A percentile compares a stretch with the other conserved stretches of the same genome.
phyloP scores from a whole-genome alignment of 2,888 invertebrate genomes.

The Hydrotaea diabolus region DNA sequence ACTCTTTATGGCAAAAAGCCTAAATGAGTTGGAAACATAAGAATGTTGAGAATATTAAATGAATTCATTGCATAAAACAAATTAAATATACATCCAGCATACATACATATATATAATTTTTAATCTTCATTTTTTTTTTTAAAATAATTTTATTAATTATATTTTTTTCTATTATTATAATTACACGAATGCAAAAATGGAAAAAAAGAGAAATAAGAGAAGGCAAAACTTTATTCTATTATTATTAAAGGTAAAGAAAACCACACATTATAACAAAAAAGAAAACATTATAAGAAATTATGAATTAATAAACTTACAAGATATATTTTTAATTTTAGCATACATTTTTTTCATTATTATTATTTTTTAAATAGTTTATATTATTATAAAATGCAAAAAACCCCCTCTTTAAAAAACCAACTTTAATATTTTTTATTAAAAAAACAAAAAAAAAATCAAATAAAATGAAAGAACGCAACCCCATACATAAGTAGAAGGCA shows the following conservation, averaged over 20 bases:
- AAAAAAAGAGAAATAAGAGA: slow-evolving; percentile 33
- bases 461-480: slow-evolving; percentile 19
- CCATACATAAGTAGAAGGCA: slow-evolving; percentile 36
- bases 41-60: background rate
- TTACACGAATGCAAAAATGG: slow-evolving; percentile 26
- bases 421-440: slow-evolving; percentile 47
- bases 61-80: slow-evolving; percentile 32
- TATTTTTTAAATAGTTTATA: slow-evolving; percentile 51
- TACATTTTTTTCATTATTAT: slow-evolving; percentile 58
- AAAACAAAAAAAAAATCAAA: slow-evolving; percentile 20
- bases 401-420: slow-evolving; percentile 29
- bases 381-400: slow-evolving; percentile 48
- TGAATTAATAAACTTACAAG: slow-evolving; percentile 28
- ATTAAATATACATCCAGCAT: slow-evolving; percentile 20
- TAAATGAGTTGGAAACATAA: slow-evolving; percentile 21
- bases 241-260: slow-evolving; percentile 48
- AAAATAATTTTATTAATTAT: slow-evolving; percentile 20
- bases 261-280: slow-evolving; percentile 49
- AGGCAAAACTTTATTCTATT: slow-evolving; percentile 57
- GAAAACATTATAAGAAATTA: slow-evolving; percentile 49
- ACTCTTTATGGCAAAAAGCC: background rate
- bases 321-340: slow-evolving; percentile 66
- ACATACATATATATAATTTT: slow-evolving; percentile 9
- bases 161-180: slow-evolving; percentile 31
- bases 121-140: slow-evolving; percentile 19